Percentiles rank a stretch among this genome's conserved stretches.
Evolutionary conservation across 2,113 vertebrate genomes (phyloP).

Genomic region (Vombatus ursinus): DNA sequence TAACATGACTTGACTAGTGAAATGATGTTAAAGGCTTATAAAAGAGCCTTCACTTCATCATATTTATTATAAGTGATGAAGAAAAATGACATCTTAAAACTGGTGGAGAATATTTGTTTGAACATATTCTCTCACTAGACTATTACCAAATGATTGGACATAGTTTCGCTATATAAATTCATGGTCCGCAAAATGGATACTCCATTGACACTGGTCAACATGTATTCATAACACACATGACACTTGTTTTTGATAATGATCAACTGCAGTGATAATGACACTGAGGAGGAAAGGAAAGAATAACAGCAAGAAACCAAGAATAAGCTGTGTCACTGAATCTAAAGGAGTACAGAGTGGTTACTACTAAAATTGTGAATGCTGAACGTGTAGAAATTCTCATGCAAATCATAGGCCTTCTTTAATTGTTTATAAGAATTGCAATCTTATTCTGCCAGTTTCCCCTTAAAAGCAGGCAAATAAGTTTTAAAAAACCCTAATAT

Average conservation of each 20-base stretch:
- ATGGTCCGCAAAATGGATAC: neutral
- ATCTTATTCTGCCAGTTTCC: conserved; percentile 37
- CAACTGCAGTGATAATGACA: neutral
- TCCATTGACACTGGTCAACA: neutral
- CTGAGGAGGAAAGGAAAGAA: neutral
- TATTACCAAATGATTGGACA: neutral
- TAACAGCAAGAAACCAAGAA: neutral
- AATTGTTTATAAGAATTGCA: conserved; percentile 27
- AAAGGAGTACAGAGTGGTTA: neutral
- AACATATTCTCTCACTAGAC: neutral
- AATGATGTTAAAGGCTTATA: neutral
- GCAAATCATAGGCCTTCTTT: neutral
- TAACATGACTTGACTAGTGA: neutral
- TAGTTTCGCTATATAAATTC: neutral
- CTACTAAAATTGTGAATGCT: neutral
- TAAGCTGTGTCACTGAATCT: neutral
- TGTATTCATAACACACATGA: neutral
- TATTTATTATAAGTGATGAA: neutral
- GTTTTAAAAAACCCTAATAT: neutral
- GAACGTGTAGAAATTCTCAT: conserved; percentile 7
- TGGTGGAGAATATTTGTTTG: neutral
- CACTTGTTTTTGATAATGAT: neutral
- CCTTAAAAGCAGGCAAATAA: conserved; percentile 30
- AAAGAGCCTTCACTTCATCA: neutral
- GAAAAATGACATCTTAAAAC: neutral